A percentile compares a stretch with the other conserved stretches of the same genome.
Evolutionary conservation across 2,888 invertebrate species (phyloP).

Genomic region (Synergus gifuensis): DNA sequence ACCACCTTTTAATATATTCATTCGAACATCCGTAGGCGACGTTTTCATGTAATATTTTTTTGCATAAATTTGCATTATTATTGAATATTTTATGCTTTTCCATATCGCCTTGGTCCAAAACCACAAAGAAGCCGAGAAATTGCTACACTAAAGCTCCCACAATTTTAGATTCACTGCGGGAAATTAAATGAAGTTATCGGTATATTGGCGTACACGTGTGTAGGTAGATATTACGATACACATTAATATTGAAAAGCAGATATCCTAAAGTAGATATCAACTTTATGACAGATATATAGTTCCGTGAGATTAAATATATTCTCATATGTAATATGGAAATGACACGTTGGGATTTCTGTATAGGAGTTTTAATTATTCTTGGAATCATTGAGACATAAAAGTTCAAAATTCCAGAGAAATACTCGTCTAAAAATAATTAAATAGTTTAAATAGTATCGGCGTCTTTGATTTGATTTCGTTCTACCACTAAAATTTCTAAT

Average conservation of each 20-base stretch:
- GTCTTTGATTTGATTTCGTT: too few species aligned
- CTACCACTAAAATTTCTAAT: not conserved
- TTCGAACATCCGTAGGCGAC: not conserved
- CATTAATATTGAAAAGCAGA: not conserved
- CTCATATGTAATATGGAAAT: too few species aligned
- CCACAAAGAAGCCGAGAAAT: not conserved
- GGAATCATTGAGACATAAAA: too few species aligned
- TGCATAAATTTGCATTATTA: constrained; percentile 1
- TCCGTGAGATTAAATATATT: not conserved
- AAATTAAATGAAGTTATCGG: not conserved
- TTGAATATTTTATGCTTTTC: not conserved
- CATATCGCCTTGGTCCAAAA: not conserved
- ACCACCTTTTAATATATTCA: too few species aligned
- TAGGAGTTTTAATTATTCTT: too few species aligned
- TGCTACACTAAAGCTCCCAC: not conserved
- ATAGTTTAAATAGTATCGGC: too few species aligned
- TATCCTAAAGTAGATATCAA: not conserved
- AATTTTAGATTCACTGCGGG: not conserved
- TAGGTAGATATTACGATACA: not conserved
- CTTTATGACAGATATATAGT: too few species aligned
- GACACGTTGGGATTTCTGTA: too few species aligned
- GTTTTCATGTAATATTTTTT: not conserved
- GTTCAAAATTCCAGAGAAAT: too few species aligned
- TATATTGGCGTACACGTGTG: not conserved
- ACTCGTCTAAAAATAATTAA: too few species aligned